Base-by-base conservation (phyloP, 2,113 vertebrate genomes). In the Bambusicola thoracicus region DNA sequence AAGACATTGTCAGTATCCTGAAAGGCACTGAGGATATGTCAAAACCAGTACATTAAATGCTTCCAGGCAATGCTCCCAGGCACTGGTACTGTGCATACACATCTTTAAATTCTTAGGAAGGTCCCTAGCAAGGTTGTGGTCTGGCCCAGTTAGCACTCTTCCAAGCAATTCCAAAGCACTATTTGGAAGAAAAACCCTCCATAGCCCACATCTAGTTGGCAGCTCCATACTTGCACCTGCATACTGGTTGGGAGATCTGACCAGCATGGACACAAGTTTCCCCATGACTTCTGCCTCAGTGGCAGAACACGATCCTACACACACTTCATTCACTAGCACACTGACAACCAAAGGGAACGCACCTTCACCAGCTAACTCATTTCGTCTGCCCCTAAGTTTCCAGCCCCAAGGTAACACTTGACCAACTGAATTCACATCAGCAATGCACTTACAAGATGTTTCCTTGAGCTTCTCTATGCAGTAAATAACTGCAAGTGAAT, bases 291-390 rank as follows among this genome's bases (percentile, higher is more conserved):
- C 70, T 43, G 32, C 43, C 38, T 46, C 1, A 2, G 22, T 41
- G 30, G 49, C 53, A 63, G 61, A 75, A 48, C 29, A 8, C 0
- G 0, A 25, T 4, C 21, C 46, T 27, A 66, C 14, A n/a, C 38
- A 65, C 48, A 13, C 32, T n/a, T 29, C 8, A 24, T 20, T 38
- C 17, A 22, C 2, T 1, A 24, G 11, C 1, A 17, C 1, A 6
- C 2, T 34, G 51, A 14, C 27, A 51, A 75, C 8, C 70, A 75
- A 21, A 77, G 30, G 67, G 56, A 34, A 74, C 21, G 22, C 18
- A 68, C 22, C 38, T 86, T 41, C 41, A 41, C 30, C 11, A 24
- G 29, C 30, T 44, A 74, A 22, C 10, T 34, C 46, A 55, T 49
- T 29, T 84, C 53, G 81, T 4, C 17, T 36, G 38, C 51, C 70